Base-by-base conservation (phyloP, 1,140 invertebrate genomes). In the Drosophila rhopaloa region DNA sequence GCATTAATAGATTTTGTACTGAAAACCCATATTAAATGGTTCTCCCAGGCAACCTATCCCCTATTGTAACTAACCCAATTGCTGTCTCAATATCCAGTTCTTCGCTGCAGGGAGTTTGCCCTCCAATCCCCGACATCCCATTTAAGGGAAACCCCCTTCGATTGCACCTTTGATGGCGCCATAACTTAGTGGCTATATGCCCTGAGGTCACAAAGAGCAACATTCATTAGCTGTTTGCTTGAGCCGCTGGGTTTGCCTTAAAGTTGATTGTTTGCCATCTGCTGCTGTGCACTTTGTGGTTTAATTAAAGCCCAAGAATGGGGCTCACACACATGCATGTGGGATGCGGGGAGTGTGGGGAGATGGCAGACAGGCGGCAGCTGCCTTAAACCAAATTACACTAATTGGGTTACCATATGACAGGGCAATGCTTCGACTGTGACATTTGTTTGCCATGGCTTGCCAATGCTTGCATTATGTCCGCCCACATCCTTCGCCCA, bases 361-460 rank as follows among this genome's bases (percentile, higher is more conserved):
- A 44, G 29, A 19, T 40, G 59, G 54, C 43, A 55, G 61, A 56
- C 41, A 47, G 58, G 27, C 51, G 57, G 48, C 78, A 67, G 78
- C 73, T 73, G 72, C 72, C 73, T 71, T 46, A 54, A 81, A 76
- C 72, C 66, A 76, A 81, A 81, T 81, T 81, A 76, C 65, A 72
- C 73, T 81, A 81, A 81, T 81, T 81, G 79, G 73, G 72, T 81
- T 81, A 81, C 78, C 78, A 81, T 76, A 76, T 81, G 79, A 81
- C 78, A 81, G 48, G 77, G 66, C 72, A 76, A 40, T 71, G 75
- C 75, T 58, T 71, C 65, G 57, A 54, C 74, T 78, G 66, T 78
- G 75, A 77, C 66, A 77, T 78, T 77, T 78, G 76, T 78, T 77
- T 76, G 73, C 56, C 59, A 57, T 48, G 54, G 68, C 58, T 51